Base-by-base conservation (phyloP, 2,888 invertebrate species). In the Ommatoiulus sabulosus region DNA sequence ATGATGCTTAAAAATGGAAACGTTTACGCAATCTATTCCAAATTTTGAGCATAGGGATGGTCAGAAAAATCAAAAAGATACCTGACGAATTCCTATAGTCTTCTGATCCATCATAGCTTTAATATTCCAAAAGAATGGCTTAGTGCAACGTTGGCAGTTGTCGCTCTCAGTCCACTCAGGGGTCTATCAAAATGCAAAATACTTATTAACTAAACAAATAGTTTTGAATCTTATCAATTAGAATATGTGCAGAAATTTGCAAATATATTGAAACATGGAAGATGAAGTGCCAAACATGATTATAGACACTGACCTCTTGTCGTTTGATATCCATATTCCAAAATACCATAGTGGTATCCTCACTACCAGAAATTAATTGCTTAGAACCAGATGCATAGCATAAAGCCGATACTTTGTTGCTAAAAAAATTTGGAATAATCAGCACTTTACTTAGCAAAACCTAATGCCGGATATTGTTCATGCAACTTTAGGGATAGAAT, bases 61-160 rank as follows among this genome's bases (percentile, higher is more conserved):
- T 4, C 24, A 17, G 17, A 15, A 44, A 15, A 89, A 46, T 12
- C 15, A 57, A 57, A 85, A 85, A 87, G 80, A 88, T 90, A 93
- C 93, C 88, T 98, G 95, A 90, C 94, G 91, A 44, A 97, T 94
- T 90, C 97, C 97, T 88, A 99, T 94, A 92, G 97, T 97, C 92
- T 97, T 96, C 93, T 97, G 97, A 93, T 99, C 98, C 97, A 99
- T 98, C 99, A 99, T 99, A 15, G 97, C 97, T 90, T 97, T 95
- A 88, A 99, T 95, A 93, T 99, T 99, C 99, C 99, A 99, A 93
- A 99, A 99, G 94, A 99, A 99, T 43, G 99, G 99, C 89, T 96
- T 95, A 88, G 96, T 95, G 93, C 99, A 99, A 89, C 97, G 94
- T 94, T 99, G 96, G 93, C 99, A 99, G 84, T 95, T 94, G 93